phyloP scores from a whole-genome alignment of 2,888 invertebrate genomes.

The Podotricha telesiphe region DNA sequence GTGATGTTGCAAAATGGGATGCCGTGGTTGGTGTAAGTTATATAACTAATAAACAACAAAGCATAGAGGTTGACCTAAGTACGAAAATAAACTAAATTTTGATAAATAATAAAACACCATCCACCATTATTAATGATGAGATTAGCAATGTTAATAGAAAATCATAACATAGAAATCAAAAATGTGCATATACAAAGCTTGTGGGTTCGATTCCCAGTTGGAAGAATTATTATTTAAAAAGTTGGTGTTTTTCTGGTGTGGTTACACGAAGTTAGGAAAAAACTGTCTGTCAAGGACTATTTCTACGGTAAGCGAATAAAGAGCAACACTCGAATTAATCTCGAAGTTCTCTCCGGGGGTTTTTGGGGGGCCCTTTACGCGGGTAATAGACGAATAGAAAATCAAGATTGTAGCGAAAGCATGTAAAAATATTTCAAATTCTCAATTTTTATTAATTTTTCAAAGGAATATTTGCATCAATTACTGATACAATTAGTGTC shows the following conservation, averaged over 20 bases:
- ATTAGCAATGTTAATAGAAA: background rate
- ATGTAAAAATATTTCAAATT: background rate
- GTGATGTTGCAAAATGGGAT: background rate
- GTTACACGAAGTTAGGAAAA: background rate
- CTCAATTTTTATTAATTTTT: background rate
- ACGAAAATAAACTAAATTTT: background rate
- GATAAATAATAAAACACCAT: background rate
- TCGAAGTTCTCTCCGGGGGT: background rate
- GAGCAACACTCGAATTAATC: background rate
- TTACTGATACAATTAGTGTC: background rate
- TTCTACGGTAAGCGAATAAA: background rate
- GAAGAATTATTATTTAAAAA: background rate
- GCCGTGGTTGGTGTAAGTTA: background rate
- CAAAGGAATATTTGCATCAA: background rate
- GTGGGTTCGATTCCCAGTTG: background rate
- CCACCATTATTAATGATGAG: background rate
- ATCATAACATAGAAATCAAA: too few relatives aligned
- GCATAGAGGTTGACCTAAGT: background rate
- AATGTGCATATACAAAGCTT: background rate
- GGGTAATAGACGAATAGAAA: too few relatives aligned
- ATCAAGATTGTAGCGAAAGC: background rate
- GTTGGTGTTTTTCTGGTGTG: background rate
- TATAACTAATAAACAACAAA: background rate
- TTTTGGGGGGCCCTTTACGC: too few relatives aligned
- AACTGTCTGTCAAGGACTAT: background rate